Evolutionary conservation across 2,797 vertebrate genomes (phyloP).

Genomic region (Hippopotamyrus pictus): DNA sequence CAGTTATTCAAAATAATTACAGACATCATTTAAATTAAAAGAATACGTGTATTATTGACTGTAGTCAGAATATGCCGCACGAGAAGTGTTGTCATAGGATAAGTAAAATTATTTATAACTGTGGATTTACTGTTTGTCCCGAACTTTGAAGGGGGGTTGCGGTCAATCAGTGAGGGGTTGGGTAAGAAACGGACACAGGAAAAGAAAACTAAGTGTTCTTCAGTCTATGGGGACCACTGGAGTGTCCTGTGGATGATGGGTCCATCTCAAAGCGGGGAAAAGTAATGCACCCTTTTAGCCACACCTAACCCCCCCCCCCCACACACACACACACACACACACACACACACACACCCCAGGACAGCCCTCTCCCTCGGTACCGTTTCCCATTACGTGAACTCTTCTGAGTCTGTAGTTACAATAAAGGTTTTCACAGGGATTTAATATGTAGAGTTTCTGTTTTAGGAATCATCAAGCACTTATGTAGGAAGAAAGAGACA

Average conservation of each 20-base stretch:
- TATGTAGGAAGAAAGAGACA: background rate
- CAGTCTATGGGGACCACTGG: background rate
- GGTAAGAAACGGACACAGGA: background rate
- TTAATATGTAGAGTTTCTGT: background rate
- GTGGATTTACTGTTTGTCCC: background rate
- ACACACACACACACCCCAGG: background rate
- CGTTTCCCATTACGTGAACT: background rate
- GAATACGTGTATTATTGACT: background rate
- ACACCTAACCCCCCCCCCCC: background rate
- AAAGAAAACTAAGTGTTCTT: background rate
- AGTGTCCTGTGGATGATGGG: background rate
- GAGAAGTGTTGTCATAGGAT: background rate
- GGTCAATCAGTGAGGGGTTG: background rate
- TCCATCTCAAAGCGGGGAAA: background rate
- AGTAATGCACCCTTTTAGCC: background rate
- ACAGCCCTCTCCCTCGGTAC: background rate
- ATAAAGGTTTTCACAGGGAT: background rate
- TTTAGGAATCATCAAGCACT: background rate
- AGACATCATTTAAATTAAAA: background rate
- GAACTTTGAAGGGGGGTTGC: background rate
- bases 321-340: background rate
- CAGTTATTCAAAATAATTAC: background rate
- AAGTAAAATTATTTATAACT: background rate
- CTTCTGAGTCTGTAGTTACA: background rate
- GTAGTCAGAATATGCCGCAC: background rate